phyloP scores from a whole-genome alignment of 1,140 invertebrate species.

The Lepidotrigona ventralis region DNA sequence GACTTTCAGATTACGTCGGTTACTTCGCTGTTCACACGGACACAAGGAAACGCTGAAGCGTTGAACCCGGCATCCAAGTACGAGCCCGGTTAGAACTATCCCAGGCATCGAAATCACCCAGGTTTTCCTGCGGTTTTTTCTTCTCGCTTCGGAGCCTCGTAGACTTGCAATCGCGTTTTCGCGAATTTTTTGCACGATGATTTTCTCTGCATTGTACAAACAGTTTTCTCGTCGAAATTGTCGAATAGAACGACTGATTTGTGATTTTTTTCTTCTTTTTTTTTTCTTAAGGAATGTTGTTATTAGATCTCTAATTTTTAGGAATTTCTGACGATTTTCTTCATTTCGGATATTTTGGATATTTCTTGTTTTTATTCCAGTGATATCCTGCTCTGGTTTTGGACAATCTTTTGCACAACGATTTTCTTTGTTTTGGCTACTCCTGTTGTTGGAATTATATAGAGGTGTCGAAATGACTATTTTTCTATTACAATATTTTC shows the following conservation, averaged over 20 bases:
- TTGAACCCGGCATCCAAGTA: neutral
- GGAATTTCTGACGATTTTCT: neutral
- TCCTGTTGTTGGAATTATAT: too few relatives aligned
- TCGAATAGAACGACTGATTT: neutral
- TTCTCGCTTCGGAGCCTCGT: neutral
- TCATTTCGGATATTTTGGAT: too few relatives aligned
- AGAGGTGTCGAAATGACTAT: too few relatives aligned
- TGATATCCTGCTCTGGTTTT: neutral
- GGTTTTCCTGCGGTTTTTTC: neutral
- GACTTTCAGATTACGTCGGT: constrained; percentile 17
- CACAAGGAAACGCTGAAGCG: neutral
- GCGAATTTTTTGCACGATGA: neutral
- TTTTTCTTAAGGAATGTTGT: neutral
- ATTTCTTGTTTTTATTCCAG: too few relatives aligned
- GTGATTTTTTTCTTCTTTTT: neutral
- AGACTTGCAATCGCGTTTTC: neutral
- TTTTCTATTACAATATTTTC: too few relatives aligned
- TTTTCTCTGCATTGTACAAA: neutral
- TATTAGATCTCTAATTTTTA: neutral
- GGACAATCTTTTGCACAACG: neutral
- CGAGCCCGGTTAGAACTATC: neutral
- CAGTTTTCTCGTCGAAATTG: neutral
- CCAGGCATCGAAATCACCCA: neutral
- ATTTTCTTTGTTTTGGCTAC: neutral
- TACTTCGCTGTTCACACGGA: neutral